Base-by-base conservation (phyloP, 2,113 vertebrate species). In the Leucopsar rothschildi region DNA sequence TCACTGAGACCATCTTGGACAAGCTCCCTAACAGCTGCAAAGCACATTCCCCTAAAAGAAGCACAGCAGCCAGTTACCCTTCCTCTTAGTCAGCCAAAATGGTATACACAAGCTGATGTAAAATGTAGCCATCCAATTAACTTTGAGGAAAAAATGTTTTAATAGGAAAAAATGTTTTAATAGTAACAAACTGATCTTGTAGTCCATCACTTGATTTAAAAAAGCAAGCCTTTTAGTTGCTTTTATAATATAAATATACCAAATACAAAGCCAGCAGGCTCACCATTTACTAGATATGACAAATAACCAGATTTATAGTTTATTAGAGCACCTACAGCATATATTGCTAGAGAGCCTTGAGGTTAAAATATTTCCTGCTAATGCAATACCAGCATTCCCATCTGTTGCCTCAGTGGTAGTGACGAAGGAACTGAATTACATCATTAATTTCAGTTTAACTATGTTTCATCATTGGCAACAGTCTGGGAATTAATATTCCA, bases 361-460 rank as follows among this genome's bases (percentile, higher is more conserved):
- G 60, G 92, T 82, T 80, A 88, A 92, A 93, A 59, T 73, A 92
- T 86, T 96, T 95, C 88, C 73, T n/a, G 2, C 59, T 86, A 90
- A 81, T 1, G 14, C 85, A 96, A 94, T 49, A 89, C 27, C 68
- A 93, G 64, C 63, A 78, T 91, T 86, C 56, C 92, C 86, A 91
- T 84, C 77, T 92, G 92, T 70, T 97, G 91, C 93, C 97, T 97
- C 96, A 97, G 96, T 92, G 97, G 96, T 97, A 98, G 95, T 97
- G 96, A 98, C 83, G 90, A 97, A 97, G 86, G n/a, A 96, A 90
- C 63, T 86, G 83, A 97, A 94, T 95, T 55, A 92, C 90, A 96
- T 97, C 96, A 97, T 90, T 80, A 57, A 86, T 90, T 92, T 97
- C 97, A 97, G 83, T 71, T 96, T 84, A 96, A 95, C 69, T 75